A percentile compares a stretch with the other conserved stretches of the same genome.
Evolutionary conservation across 2,113 vertebrate species (phyloP).

Genomic region (Alethe diademata): DNA sequence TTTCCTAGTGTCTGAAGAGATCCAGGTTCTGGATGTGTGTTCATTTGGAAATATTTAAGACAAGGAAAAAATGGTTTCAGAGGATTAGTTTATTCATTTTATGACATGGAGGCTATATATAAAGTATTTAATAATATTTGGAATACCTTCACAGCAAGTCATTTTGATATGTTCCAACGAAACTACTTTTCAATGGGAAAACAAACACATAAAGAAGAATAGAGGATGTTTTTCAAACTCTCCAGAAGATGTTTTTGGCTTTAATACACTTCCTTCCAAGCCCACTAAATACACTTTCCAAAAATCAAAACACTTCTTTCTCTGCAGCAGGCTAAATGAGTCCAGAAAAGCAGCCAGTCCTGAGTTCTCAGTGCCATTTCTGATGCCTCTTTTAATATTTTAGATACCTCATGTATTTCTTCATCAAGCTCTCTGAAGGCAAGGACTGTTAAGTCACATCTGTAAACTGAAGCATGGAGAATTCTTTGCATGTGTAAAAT

Average conservation of each 20-base stretch:
- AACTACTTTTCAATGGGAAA: not conserved
- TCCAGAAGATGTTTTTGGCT: not conserved
- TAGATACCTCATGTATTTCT: constrained; percentile 17
- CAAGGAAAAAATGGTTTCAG: not conserved
- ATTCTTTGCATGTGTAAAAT: constrained; percentile 36
- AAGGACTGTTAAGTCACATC: not conserved
- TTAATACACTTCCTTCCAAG: not conserved
- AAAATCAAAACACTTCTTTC: not conserved
- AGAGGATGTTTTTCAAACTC: not conserved
- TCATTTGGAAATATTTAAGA: not conserved
- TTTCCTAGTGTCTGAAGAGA: not conserved
- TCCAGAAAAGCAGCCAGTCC: not conserved
- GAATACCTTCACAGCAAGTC: not conserved
- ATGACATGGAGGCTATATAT: not conserved
- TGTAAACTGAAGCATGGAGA: not conserved
- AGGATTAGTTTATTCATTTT: not conserved
- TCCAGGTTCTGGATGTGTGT: not conserved
- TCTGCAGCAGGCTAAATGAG: not conserved
- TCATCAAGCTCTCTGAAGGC: not conserved
- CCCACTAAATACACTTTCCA: not conserved
- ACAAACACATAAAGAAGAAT: not conserved
- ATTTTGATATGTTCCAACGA: not conserved
- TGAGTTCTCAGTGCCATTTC: not conserved
- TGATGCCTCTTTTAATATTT: not conserved
- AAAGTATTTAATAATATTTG: not conserved